These are phyloP conservation scores for Plemyria rubiginata DNA, from an alignment of 2,888 invertebrate genomes.

Conservation along the genomic window DNA sequence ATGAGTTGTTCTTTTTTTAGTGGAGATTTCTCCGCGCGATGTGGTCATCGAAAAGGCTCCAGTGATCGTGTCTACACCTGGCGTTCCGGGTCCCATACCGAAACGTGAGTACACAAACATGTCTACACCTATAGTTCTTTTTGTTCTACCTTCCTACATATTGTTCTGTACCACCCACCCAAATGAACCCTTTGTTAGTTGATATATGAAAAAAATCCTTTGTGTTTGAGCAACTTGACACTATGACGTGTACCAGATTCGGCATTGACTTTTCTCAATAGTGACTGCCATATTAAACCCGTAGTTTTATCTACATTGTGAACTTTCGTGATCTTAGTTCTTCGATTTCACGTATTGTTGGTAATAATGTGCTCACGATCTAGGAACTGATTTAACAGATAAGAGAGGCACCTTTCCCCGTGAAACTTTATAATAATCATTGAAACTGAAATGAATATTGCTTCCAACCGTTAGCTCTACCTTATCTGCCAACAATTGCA, in stretches of 20 bases:
- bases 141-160: conserved; percentile 33
- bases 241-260: conserved; percentile 37
- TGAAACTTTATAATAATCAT: background rate
- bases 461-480: conserved; percentile 6
- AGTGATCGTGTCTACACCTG: conserved; percentile 53
- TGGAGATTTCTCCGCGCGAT: conserved; percentile 58
- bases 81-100: conserved; percentile 53
- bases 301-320: conserved; percentile 6
- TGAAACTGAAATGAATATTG: conserved; percentile 2
- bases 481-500: conserved; percentile 19
- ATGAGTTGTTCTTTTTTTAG: conserved; percentile 50
- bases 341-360: conserved; percentile 9
- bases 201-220: conserved; percentile 44
- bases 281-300: conserved; percentile 7
- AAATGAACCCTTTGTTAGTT: conserved; percentile 51
- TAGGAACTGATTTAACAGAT: conserved; percentile 8
- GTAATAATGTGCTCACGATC: background rate
- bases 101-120: conserved; percentile 65
- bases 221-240: conserved; percentile 52
- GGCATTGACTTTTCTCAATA: conserved; percentile 28
- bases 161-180: conserved; percentile 40
- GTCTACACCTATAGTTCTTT: conserved; percentile 21
- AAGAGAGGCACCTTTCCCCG: background rate
- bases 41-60: conserved; percentile 62
- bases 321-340: conserved; percentile 15